A percentile compares a stretch with the other conserved stretches of the same genome.
phyloP scores from a whole-genome alignment of 2,797 vertebrate species.

The Tragopan temminckii region DNA sequence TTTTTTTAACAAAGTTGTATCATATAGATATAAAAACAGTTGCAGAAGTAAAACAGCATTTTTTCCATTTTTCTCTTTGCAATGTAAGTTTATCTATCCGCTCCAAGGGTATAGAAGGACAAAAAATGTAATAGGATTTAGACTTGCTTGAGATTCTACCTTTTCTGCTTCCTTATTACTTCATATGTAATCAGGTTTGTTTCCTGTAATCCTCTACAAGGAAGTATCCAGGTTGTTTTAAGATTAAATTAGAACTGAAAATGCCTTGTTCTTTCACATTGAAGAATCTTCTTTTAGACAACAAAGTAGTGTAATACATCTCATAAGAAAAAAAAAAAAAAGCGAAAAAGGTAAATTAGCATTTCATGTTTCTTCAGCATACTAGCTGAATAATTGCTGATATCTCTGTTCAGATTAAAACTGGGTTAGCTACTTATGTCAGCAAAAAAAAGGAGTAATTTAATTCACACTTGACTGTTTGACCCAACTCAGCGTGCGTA shows the following conservation, averaged over 20 bases:
- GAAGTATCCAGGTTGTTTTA: background rate
- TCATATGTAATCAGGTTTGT: background rate
- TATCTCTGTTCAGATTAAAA: slow-evolving; percentile 25
- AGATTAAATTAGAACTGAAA: background rate
- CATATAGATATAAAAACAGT: background rate
- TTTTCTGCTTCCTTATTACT: background rate
- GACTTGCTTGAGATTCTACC: background rate
- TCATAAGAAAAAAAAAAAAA: background rate
- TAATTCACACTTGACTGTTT: slow-evolving; percentile 21
- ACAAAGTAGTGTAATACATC: background rate
- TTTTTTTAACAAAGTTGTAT: background rate
- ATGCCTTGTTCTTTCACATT: background rate
- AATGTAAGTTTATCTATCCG: background rate
- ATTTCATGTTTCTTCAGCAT: background rate
- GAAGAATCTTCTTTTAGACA: background rate
- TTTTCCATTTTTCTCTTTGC: background rate
- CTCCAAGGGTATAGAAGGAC: background rate
- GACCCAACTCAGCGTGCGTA: background rate
- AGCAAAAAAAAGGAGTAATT: background rate
- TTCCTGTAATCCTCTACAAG: background rate
- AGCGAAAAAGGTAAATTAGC: background rate
- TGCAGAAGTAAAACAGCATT: background rate
- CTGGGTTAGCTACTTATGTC: slow-evolving; percentile 17
- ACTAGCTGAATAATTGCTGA: background rate
- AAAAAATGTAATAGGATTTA: background rate